Evolutionary conservation across 2,113 vertebrate genomes (phyloP), one percentile per base, ranked within the genome.

Genomic region (Colossoma macropomum): DNA sequence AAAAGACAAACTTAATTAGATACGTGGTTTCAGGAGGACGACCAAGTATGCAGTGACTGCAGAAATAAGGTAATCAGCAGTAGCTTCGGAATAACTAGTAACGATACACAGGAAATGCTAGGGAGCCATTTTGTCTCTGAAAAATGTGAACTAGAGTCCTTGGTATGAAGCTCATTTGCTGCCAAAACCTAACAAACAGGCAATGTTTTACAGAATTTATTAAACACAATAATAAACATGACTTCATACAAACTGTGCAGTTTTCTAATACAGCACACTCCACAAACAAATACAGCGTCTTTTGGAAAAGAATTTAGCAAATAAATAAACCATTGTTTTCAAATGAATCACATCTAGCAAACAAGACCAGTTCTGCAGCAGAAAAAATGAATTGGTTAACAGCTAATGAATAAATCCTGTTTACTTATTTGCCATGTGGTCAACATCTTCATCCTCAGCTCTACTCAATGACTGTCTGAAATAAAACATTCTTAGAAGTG

Each of bases 1-100:
- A 60, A 82, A 4, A 72, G 50, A 75, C 52, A 69, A 70, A 52
- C 63, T 70, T 30, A 82, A 76, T 59, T 70, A 52, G 65, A 56
- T 59, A 81, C 72, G 80, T 45, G 63, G 52, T 75, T 81, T 74
- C 48, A 48, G 63, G 71, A 50, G 28, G 69, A 80, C 73, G 54
- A 81, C 69, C 38, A 75, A 68, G 45, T 82, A 66, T 50, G 48
- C 60, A 27, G 30, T 38, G 80, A 68, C 68, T 71, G 68, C 56
- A 82, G 0, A 82, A 56, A 66, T 56, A 73, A 72, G 45, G 56
- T 19, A 63, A 60, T 81, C 54, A 73, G 69, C 34, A 73, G 10
- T 12, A 23, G 66, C 21, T 69, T 32, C 10, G 66, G 30, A 69
- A 38, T 21, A 41, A 38, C 66, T 41, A 27, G n/a, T 62, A 27